These are phyloP conservation scores for Marronus borbonicus DNA, from an alignment of 2,888 invertebrate genomes.

Conservation along the genomic window DNA sequence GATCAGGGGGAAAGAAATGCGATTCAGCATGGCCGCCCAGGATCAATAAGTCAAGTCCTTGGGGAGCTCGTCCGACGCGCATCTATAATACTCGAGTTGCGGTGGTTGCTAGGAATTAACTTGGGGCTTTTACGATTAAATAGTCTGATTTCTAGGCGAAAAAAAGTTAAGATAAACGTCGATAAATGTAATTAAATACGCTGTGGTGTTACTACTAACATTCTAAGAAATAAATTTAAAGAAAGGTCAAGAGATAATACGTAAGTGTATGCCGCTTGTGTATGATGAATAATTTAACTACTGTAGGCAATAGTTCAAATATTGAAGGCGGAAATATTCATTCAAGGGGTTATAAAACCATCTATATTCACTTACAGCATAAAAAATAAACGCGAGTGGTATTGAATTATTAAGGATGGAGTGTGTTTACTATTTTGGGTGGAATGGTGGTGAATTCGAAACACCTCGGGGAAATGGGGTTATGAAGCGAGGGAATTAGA, in stretches of 20 bases:
- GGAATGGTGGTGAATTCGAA: constrained; percentile 60
- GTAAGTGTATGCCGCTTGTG: background rate
- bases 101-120: constrained; percentile 26
- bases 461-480: constrained; percentile 51
- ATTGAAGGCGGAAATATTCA: constrained; percentile 8
- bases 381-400: constrained; percentile 38
- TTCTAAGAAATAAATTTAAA: too few relatives aligned
- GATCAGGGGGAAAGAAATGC: constrained; percentile 61
- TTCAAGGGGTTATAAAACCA: constrained; percentile 36
- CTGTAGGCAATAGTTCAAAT: background rate
- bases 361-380: constrained; percentile 40
- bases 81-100: constrained; percentile 26
- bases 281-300: constrained; percentile 1
- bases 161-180: background rate
- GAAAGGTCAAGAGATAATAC: too few relatives aligned
- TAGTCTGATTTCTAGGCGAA: background rate
- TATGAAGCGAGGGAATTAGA: constrained; percentile 42
- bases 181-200: too few relatives aligned
- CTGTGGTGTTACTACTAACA: too few relatives aligned
- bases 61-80: constrained; percentile 58
- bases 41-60: constrained; percentile 70
- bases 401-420: constrained; percentile 57
- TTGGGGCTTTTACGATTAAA: constrained; percentile 1
- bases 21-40: constrained; percentile 66
- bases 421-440: constrained; percentile 61